A percentile compares a stretch with the other conserved stretches of the same genome.
Conservation (phyloP, 2,113 vertebrate species). For the Tupaia chinensis region DNA sequence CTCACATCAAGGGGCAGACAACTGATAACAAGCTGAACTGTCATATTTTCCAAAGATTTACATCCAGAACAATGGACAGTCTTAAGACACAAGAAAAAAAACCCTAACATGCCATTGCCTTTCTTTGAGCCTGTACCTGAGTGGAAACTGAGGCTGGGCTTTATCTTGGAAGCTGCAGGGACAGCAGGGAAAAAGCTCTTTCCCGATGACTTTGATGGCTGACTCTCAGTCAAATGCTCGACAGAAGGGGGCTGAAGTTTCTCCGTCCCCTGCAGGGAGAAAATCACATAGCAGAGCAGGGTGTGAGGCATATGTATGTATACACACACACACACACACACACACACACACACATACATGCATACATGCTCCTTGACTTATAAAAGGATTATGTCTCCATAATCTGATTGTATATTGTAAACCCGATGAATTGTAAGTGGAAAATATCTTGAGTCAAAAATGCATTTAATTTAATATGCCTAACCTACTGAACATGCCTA, state of each 20-base stretch:
- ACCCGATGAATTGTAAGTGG: too few species aligned
- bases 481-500: too few species aligned
- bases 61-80: too few species aligned
- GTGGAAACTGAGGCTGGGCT: conserved; percentile 55
- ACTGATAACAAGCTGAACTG: fast-evolving
- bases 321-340: too few species aligned
- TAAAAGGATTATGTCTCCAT: too few species aligned
- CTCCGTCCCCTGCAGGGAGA: background rate
- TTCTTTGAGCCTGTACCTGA: conserved; percentile 58
- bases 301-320: background rate
- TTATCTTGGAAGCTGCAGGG: conserved; percentile 69
- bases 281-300: background rate
- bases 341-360: too few species aligned
- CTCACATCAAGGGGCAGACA: background rate
- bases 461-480: too few species aligned
- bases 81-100: too few species aligned
- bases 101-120: fast-evolving
- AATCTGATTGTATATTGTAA: too few species aligned
- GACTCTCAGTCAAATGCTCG: conserved; percentile 59
- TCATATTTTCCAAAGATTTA: background rate
- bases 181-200: conserved; percentile 52
- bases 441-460: too few species aligned
- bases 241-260: background rate
- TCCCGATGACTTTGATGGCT: background rate
- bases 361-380: too few species aligned